Evolutionary conservation across 2,113 vertebrate species (phyloP).

Genomic region (Pluvianellus socialis): DNA sequence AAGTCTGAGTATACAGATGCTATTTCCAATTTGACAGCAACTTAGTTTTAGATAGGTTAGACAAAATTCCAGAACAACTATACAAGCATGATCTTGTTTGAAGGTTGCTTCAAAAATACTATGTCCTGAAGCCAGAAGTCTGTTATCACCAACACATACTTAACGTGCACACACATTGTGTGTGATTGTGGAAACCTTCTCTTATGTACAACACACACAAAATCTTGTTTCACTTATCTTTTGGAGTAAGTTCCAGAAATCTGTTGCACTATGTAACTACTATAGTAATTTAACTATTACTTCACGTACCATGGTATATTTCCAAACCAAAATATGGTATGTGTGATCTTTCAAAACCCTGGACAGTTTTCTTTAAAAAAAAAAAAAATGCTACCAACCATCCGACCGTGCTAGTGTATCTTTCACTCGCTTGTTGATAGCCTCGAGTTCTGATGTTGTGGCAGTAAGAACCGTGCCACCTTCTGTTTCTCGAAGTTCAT

Average conservation of each 20-base stretch:
- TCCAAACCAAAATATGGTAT: background rate
- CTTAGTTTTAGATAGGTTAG: background rate
- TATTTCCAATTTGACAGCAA: background rate
- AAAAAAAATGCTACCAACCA: constrained; percentile 74
- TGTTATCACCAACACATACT: background rate
- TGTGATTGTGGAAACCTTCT: background rate
- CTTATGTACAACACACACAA: background rate
- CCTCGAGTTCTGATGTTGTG: constrained; percentile 95
- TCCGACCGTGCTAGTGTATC: constrained; percentile 95
- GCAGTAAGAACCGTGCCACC: constrained; percentile 96
- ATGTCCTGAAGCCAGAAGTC: background rate
- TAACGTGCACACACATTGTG: no score
- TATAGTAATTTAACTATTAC: no score
- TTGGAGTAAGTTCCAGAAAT: background rate
- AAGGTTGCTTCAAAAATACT: background rate
- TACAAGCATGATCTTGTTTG: background rate
- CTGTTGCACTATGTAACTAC: background rate
- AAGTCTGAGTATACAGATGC: background rate
- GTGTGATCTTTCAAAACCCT: background rate
- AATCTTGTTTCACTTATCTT: background rate
- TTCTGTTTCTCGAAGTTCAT: constrained; percentile 95
- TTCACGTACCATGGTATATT: background rate
- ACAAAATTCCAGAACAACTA: background rate
- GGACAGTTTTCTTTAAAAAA: background rate
- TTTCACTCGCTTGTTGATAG: constrained; percentile 97